Conservation (phyloP, 2,113 vertebrate species). For the Numida meleagris region DNA sequence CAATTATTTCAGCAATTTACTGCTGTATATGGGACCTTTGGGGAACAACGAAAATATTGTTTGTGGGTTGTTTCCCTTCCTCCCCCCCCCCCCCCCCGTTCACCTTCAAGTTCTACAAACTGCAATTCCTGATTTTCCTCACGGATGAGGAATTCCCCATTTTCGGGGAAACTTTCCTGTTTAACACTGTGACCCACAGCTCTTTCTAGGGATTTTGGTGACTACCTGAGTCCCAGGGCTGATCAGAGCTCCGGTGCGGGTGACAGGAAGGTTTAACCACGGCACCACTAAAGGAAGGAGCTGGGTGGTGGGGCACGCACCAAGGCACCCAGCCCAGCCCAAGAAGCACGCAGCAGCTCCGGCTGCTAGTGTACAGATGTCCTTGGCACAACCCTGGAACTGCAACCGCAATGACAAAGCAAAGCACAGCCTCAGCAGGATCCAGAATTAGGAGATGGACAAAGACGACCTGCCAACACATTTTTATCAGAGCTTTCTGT, state of each 20-base stretch:
- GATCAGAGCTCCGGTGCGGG: fast-evolving
- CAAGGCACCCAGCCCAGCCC: neutral
- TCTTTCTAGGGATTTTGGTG: neutral
- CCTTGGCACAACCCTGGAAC: neutral
- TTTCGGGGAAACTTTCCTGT: neutral
- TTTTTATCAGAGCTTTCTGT: neutral
- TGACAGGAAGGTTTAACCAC: neutral
- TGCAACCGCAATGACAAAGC: neutral
- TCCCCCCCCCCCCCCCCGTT: neutral
- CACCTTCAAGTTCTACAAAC: neutral
- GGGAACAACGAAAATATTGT: neutral
- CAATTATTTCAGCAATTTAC: neutral
- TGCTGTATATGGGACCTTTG: neutral
- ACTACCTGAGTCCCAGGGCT: neutral
- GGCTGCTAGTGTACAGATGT: neutral
- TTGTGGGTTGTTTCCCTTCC: neutral
- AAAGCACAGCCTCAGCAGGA: neutral
- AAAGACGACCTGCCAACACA: neutral
- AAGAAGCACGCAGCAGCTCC: neutral
- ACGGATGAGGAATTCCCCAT: neutral
- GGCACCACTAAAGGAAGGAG: neutral
- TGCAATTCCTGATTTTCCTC: neutral
- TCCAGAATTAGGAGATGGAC: neutral
- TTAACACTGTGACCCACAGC: neutral
- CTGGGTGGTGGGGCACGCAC: neutral